A percentile compares a stretch with the other conserved stretches of the same genome.
phyloP scores from a whole-genome alignment of 2,797 vertebrate species.

The Myioborus melanocephalus region DNA sequence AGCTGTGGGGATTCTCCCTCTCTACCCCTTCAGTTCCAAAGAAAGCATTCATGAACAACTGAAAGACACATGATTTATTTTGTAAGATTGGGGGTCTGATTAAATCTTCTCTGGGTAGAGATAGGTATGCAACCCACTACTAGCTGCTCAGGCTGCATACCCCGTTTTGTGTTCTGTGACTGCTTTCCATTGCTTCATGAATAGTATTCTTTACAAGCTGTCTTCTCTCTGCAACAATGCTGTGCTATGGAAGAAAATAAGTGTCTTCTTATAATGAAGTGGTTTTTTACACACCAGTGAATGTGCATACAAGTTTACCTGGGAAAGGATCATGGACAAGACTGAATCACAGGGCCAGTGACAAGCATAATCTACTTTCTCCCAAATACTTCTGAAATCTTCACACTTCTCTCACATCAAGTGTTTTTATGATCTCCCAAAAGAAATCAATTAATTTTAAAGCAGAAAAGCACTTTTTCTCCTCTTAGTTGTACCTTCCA shows the following conservation, averaged over 20 bases:
- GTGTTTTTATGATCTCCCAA: background rate
- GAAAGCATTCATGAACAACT: background rate
- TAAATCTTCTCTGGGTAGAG: background rate
- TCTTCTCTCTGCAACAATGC: background rate
- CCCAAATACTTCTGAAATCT: background rate
- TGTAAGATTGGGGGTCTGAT: background rate
- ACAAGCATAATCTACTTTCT: background rate
- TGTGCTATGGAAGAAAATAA: background rate
- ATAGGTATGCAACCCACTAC: rapidly evolving
- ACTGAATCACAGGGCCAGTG: background rate
- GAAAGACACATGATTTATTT: background rate
- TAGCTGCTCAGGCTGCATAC: background rate
- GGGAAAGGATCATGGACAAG: background rate
- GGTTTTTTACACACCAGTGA: background rate
- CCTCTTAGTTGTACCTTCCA: background rate
- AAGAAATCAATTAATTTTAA: background rate
- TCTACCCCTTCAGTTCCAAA: background rate
- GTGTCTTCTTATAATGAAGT: background rate
- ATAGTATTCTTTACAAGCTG: background rate
- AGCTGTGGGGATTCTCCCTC: background rate
- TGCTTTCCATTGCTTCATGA: background rate
- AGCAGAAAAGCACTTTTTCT: background rate
- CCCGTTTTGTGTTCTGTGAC: background rate
- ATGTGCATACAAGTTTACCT: background rate
- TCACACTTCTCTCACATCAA: background rate